phyloP scores from a whole-genome alignment of 1,140 invertebrate genomes.

The Panagrolaimus sp. region DNA sequence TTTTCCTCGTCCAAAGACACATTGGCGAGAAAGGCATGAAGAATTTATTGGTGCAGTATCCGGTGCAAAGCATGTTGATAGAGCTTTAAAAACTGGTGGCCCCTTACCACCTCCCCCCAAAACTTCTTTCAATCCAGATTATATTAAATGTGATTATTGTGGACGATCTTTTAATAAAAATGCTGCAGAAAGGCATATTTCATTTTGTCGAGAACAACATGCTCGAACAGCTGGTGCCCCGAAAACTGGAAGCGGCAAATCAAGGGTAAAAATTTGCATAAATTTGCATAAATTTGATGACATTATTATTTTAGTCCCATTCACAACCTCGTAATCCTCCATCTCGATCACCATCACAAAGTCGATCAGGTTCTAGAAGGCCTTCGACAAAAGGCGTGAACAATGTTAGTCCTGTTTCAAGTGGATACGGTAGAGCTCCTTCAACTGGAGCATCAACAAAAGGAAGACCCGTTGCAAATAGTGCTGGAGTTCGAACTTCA shows the following conservation, averaged over 20 bases:
- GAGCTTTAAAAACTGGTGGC: slow-evolving; percentile 75
- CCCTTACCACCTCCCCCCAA: slow-evolving; percentile 74
- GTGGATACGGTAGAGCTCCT: not conserved
- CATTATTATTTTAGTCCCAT: not conserved
- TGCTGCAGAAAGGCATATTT: slow-evolving; percentile 85
- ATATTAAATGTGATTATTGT: slow-evolving; percentile 85
- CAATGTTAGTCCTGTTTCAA: not conserved
- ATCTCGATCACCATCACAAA: not conserved
- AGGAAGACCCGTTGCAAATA: not conserved
- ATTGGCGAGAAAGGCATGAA: slow-evolving; percentile 86
- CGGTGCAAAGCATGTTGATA: slow-evolving; percentile 77
- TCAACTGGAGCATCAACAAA: not conserved
- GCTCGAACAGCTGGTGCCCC: slow-evolving; percentile 14
- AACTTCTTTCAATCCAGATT: slow-evolving; percentile 65
- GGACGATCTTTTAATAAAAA: slow-evolving; percentile 75
- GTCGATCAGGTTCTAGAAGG: not conserved
- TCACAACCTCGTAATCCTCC: slow-evolving; percentile 1
- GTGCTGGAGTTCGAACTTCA: not conserved
- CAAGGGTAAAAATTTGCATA: not conserved
- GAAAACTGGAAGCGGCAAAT: not conserved
- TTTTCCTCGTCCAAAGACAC: slow-evolving; percentile 65
- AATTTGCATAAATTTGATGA: not conserved
- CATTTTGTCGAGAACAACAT: slow-evolving; percentile 70
- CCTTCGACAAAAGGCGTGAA: slow-evolving; percentile 8
- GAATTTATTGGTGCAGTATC: slow-evolving; percentile 82